Evolutionary conservation across 2,113 vertebrate genomes (phyloP), one percentile per base, ranked within the genome.

Genomic region (Procapra przewalskii): DNA sequence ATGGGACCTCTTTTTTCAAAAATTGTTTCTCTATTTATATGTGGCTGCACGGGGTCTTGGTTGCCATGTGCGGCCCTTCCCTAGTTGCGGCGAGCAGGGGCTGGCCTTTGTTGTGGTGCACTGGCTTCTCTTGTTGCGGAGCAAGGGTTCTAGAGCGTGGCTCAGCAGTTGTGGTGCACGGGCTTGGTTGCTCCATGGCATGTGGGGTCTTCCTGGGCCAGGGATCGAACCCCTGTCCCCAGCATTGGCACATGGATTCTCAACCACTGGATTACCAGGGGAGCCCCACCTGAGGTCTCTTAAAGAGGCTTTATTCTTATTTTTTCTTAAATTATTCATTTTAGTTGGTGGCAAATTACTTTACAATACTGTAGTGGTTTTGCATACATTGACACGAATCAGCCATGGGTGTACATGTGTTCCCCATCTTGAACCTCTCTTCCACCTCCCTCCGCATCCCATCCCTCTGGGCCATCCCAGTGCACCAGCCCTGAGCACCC

Each of bases 41-140:
- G 40, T 77, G 71, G 71, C 40, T 77, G 11, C 23, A 14, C 23
- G 43, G 71, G 71, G 71, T 77, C 23, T 27, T 27, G 40, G 23
- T 14, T 43, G 40, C 36, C 0, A 7, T 4, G 23, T 77, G 71
- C 0, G 0, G 71, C 23, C 23, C 36, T 43, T 75, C 71, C 36
- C 71, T 13, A 25, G 36, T 3, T 43, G 71, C 23, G 67, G n/a
- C 5, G 5, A 71, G 19, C n/a, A 71, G 67, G 71, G 36, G 36
- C 36, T 75, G 5, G 40, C 21, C 67, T 40, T 40, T 40, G 71
- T 13, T 75, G 21, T 25, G 11, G 71, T 13, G 10, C 11, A 1
- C 21, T 14, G 11, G 36, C 40, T 77, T 77, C 71, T 77, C 36
- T 43, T 27, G 21, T 14, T 43, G 40, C 0, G 3, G 23, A 43